Evolutionary conservation across 2,113 vertebrate genomes (phyloP).

Genomic region (Haemorhous mexicanus): DNA sequence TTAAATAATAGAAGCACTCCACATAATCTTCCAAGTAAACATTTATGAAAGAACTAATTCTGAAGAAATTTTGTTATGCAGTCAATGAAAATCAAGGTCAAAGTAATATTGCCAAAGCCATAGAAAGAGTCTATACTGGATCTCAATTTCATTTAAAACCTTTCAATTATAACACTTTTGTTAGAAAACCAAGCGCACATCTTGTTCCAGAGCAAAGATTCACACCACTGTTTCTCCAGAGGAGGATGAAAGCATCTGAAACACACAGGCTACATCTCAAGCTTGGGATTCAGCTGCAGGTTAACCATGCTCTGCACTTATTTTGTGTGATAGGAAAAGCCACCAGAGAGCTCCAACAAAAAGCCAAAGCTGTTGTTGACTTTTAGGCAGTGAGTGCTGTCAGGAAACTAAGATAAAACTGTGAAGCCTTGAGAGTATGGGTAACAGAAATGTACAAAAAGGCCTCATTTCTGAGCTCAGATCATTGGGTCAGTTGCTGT

Average conservation of each 20-base stretch:
- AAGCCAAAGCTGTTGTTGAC: background rate
- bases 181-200: background rate
- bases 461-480: background rate
- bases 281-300: rapidly evolving
- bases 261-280: background rate
- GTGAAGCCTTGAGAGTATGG: background rate
- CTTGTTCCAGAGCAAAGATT: background rate
- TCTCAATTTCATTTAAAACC: background rate
- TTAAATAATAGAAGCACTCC: background rate
- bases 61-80: background rate
- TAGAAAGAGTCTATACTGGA: background rate
- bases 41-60: background rate
- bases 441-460: background rate
- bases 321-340: background rate
- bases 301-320: background rate
- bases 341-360: background rate
- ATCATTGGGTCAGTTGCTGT: background rate
- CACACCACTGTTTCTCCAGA: background rate
- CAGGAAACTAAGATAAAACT: background rate
- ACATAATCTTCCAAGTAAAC: background rate
- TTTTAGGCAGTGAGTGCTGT: background rate
- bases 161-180: background rate
- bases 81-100: background rate
- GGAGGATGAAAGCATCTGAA: background rate
- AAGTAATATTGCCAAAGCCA: background rate